phyloP scores from a whole-genome alignment of 2,113 vertebrate species.

The Anolis sagrei region DNA sequence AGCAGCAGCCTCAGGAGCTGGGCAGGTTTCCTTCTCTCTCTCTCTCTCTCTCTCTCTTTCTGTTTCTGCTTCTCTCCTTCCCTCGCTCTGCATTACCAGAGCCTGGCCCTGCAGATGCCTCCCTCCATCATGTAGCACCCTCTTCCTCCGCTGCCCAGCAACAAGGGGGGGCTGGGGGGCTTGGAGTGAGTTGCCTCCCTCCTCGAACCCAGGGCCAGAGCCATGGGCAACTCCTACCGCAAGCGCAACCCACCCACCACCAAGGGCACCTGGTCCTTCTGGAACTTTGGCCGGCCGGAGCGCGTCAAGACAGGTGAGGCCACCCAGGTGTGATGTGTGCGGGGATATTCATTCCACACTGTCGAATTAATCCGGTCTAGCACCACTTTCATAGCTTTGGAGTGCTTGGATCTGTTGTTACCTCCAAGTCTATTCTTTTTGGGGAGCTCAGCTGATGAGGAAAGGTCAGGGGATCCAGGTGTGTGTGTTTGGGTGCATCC shows the following conservation, averaged over 20 bases:
- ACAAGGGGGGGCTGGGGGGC: neutral
- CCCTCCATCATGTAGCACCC: slow-evolving; percentile 66
- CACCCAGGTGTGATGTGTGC: slow-evolving; percentile 24
- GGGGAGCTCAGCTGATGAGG: too few species aligned
- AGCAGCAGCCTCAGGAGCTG: too few species aligned
- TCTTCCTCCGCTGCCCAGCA: slow-evolving; percentile 65
- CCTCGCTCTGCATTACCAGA: neutral
- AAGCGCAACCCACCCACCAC: slow-evolving; percentile 82
- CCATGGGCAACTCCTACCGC: slow-evolving; percentile 90
- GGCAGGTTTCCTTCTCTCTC: too few species aligned
- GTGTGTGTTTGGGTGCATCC: too few species aligned
- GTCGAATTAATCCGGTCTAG: too few species aligned
- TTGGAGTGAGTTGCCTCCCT: slow-evolving; percentile 2
- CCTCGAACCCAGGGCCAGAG: slow-evolving; percentile 27
- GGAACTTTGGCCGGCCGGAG: slow-evolving; percentile 80
- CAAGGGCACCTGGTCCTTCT: slow-evolving; percentile 75
- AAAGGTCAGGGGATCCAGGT: too few species aligned
- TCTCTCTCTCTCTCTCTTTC: neutral
- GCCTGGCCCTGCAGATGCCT: slow-evolving; percentile 11
- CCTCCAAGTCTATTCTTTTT: too few species aligned
- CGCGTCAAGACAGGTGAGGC: slow-evolving; percentile 82
- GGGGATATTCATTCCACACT: too few species aligned
- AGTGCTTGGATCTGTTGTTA: too few species aligned
- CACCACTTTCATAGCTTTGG: too few species aligned
- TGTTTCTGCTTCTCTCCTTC: too few species aligned